These are phyloP conservation scores for Agelaius tricolor DNA, from an alignment of 2,113 vertebrate genomes.

Conservation along the genomic window DNA sequence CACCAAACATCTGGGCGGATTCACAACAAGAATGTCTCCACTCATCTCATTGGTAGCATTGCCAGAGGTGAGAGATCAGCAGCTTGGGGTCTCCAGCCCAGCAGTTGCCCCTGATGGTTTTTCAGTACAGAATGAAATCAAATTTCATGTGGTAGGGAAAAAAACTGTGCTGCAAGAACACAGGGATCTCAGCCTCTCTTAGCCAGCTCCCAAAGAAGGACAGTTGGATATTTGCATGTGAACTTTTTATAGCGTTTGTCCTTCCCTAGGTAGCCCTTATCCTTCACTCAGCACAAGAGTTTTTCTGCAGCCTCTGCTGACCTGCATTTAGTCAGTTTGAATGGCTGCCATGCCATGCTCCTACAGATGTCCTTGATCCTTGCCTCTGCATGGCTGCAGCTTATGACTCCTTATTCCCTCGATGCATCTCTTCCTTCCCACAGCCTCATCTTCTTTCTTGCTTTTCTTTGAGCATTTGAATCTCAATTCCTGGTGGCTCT, in stretches of 20 bases:
- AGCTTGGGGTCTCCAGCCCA: background rate
- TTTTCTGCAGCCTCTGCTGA: background rate
- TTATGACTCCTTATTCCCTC: background rate
- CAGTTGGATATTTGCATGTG: background rate
- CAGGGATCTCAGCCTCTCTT: background rate
- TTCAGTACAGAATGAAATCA: background rate
- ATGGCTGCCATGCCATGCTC: background rate
- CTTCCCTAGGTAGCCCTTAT: background rate
- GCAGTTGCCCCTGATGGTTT: background rate
- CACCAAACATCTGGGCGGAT: constrained; percentile 94
- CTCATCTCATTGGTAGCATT: constrained; percentile 94
- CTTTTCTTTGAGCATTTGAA: background rate
- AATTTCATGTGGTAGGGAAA: background rate
- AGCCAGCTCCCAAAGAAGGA: background rate
- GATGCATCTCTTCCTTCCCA: background rate
- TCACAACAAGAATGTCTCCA: constrained; percentile 98
- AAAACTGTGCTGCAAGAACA: background rate
- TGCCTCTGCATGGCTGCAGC: background rate
- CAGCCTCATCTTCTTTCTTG: background rate
- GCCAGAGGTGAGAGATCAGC: constrained; percentile 74
- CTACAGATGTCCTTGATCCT: background rate
- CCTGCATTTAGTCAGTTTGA: background rate
- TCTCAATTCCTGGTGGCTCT: background rate
- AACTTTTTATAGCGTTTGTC: background rate
- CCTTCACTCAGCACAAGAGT: background rate